Percentiles rank a stretch among this genome's conserved stretches.
Conservation (phyloP, 2,113 vertebrate species). For the Erythrolamprus reginae region DNA sequence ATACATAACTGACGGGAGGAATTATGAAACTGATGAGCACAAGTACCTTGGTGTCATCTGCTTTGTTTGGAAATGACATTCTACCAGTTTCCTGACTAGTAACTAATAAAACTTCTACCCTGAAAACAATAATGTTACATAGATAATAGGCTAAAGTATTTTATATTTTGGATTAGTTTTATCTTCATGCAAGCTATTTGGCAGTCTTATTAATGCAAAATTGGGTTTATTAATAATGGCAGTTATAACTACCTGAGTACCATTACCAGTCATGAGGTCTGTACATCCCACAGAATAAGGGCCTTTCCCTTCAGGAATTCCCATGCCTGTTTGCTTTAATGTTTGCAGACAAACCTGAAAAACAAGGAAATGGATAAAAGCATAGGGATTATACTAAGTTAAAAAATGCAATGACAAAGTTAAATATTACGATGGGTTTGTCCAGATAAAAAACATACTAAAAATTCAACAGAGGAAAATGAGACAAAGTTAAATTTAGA, state of each 20-base stretch:
- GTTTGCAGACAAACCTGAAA: not conserved
- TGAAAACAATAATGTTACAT: not conserved
- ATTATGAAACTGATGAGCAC: not conserved
- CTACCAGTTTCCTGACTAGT: not conserved
- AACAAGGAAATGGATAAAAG: not conserved
- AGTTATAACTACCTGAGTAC: not conserved
- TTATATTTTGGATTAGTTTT: not conserved
- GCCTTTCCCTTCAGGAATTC: conserved; percentile 2
- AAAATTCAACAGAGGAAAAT: not conserved
- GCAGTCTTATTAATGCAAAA: not conserved
- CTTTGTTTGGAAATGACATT: not conserved
- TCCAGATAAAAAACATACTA: not conserved
- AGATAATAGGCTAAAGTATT: not conserved
- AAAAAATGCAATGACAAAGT: not conserved
- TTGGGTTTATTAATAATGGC: too few relatives aligned
- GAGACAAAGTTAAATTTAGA: not conserved
- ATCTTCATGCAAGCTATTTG: not conserved
- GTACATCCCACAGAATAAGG: not conserved
- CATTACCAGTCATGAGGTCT: not conserved
- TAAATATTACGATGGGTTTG: not conserved
- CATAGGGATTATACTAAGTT: not conserved
- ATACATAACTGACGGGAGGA: not conserved
- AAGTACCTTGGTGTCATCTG: too few relatives aligned
- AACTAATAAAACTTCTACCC: not conserved
- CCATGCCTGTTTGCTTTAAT: not conserved